Evolutionary conservation across 2,113 vertebrate species (phyloP), one percentile per base, ranked within the genome.

Genomic region (Elephantulus edwardii): DNA sequence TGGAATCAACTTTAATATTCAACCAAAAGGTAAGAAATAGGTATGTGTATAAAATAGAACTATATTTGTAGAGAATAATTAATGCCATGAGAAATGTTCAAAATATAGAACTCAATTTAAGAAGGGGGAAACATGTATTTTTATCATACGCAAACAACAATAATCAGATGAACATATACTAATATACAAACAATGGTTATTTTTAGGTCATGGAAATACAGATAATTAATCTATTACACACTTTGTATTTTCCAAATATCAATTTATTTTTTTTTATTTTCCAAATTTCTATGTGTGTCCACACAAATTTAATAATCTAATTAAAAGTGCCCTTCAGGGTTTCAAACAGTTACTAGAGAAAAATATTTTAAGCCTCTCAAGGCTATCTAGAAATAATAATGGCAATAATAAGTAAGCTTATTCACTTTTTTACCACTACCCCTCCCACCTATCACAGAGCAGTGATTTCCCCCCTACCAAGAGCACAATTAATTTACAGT

Each of bases 261-360:
- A 60, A 26, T 60, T 60, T 90, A 86, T 20, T 62, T 3, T 62
- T 5, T 60, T n/a, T n/a, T n/a, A n/a, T n/a, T n/a, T n/a, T n/a
- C n/a, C n/a, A n/a, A n/a, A 16, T 78, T 46, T 92, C 3, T 88
- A 12, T 88, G 46, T 84, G 24, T 87, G 6, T 87, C 48, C 74
- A 71, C 35, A 71, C 80, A 68, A 70, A 89, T 78, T 62, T 89
- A 35, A 89, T 84, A 92, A 94, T n/a, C 52, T 56, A 95, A 89
- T 4, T n/a, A 92, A 84, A 83, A 40, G 75, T 76, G 83, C 30
- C 20, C 40, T 87, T 48, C n/a, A 94, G 13, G 46, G 64, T 52
- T 83, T 90, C 74, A 92, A 91, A 88, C 33, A 91, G 81, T 75
- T 40, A 71, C 48, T 82, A 7, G 38, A 38, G 38, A 2, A 54